Evolutionary conservation across 2,888 invertebrate genomes (phyloP), one percentile per base, ranked within the genome.

Genomic region (Drosophila bunnanda): DNA sequence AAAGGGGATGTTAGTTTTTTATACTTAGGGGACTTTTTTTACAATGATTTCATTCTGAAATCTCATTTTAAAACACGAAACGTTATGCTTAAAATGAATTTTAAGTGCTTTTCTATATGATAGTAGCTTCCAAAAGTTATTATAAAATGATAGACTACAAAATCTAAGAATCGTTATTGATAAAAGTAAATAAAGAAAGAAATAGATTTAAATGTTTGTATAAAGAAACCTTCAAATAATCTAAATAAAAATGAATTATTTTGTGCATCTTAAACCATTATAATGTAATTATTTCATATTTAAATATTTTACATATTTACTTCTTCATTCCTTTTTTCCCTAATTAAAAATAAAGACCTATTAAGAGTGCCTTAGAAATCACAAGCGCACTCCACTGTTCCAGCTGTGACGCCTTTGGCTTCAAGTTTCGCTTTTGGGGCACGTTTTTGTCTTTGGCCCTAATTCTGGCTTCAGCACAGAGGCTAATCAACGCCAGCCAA

Each of bases 401-500:
- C 78, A 62, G 69, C 78, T 77, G 75, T 22, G 57, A 46, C 69
- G 57, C 58, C 69, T 58, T 64, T 71, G 78, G 83, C 71, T 72
- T 75, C 80, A 78, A 82, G 82, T 88, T 85, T 85, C 78, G 66
- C 88, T 88, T 82, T 80, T 80, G 80, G 83, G 86, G 86, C 82
- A 82, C 82, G 82, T 82, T 88, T 72, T 88, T 82, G 82, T 82
- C 82, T 82, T 72, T 82, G 88, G 86, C 78, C 86, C 88, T 88
- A 82, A 82, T 82, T 82, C 88, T 70, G 73, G 78, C 85, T 77
- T 71, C 82, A 77, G 74, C 82, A 80, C 83, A 78, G 87, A 76
- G 83, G 84, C 89, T 85, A 89, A 85, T 89, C 84, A 85, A 88
- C 89, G 89, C 89, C 87, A 86, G 75, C 81, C 89, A 83, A 88